Base-by-base conservation (phyloP, 2,888 invertebrate species). In the Drosophila sordidula region DNA sequence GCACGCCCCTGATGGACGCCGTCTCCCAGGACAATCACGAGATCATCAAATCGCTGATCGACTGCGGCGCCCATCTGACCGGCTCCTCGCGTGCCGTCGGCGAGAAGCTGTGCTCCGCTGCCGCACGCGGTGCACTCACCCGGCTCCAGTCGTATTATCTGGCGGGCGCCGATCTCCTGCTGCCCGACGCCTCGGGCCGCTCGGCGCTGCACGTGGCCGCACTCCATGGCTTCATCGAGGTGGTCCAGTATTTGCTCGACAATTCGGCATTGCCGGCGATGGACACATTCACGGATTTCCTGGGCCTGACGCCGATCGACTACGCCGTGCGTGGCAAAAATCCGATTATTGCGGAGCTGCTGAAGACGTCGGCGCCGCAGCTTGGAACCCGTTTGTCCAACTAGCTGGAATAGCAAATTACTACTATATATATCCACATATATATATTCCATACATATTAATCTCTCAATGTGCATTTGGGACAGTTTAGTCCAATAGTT, bases 21-120 rank as follows among this genome's bases (percentile, higher is more conserved):
- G 93, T 96, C 1, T 93, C 94, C 42, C 92, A 92, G 42, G 95
- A 96, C 80, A 94, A 94, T 58, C 93, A 94, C 14, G 93, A 93
- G 44, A 94, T 95, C 9, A 96, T 97, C 55, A 92, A 93, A 22
- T 76, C 96, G 1, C 92, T 97, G 0, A 92, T 95, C 11, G 93
- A 94, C 78, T 96, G 96, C 77, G 97, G 97, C 0, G 97, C 97
- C 1, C 95, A 96, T 82, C 90, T 97, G 22, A 94, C 94, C 1
- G 93, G 93, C 8, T 93, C 94, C 0, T 92, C 93, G 0, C 93
- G 93, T 29, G 91, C 93, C 0, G 91, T 96, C 0, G 95, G 95
- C 0, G 96, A 96, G 74, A 94, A 95, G 80, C 91, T 97, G 55
- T 95, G 95, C 6, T 85, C 93, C 0, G 95, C 96, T 0, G 95